phyloP scores from a whole-genome alignment of 2,888 invertebrate species.

The Ophion ellenae region DNA sequence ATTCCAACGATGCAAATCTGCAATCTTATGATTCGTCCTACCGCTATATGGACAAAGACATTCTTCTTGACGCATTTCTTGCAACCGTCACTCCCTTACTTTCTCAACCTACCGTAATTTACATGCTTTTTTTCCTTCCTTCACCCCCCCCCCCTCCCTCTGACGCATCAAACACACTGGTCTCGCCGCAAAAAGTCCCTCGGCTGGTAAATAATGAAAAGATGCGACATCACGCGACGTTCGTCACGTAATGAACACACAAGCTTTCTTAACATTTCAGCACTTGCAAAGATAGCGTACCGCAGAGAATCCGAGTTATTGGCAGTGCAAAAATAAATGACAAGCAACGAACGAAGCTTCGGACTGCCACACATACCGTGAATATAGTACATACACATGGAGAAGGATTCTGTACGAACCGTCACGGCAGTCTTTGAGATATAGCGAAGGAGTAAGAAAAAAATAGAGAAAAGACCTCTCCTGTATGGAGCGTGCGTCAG shows the following conservation, averaged over 20 bases:
- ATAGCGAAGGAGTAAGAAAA: background rate
- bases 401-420: conserved; percentile 18
- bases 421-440: conserved; percentile 19
- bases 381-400: background rate
- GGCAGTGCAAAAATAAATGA: conserved; percentile 32
- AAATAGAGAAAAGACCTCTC: conserved; percentile 1
- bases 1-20: background rate
- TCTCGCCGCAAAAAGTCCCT: conserved; percentile 15
- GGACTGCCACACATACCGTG: conserved; percentile 9
- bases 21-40: background rate
- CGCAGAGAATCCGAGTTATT: conserved; percentile 7
- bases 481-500: conserved; percentile 67
- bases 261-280: conserved; percentile 2
- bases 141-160: too few relatives aligned
- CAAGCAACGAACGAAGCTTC: background rate
- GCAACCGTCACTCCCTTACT: background rate
- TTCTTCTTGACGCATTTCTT: background rate
- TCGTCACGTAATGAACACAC: conserved; percentile 11
- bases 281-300: background rate
- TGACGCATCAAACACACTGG: background rate
- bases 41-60: background rate
- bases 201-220: background rate
- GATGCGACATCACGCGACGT: conserved; percentile 25
- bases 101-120: conserved; percentile 2
- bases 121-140: background rate